phyloP scores from a whole-genome alignment of 2,797 vertebrate genomes.

The Sebastes hubbsi region DNA sequence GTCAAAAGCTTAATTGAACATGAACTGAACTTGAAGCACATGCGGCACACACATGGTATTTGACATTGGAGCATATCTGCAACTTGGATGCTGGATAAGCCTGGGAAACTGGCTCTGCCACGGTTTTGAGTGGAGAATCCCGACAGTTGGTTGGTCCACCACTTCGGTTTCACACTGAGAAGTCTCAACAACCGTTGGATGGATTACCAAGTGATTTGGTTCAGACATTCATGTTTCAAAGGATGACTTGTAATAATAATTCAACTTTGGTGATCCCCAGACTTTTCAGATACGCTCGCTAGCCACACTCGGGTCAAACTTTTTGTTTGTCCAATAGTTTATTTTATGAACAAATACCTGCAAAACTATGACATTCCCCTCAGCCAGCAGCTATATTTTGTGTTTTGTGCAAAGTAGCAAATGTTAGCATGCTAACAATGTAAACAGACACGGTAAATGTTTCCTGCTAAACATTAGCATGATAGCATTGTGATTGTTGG shows the following conservation, averaged over 20 bases:
- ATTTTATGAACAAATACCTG: neutral
- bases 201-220: neutral
- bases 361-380: neutral
- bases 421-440: neutral
- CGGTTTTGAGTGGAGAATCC: no score
- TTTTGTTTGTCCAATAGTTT: neutral
- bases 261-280: neutral
- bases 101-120: no score
- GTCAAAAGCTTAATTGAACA: neutral
- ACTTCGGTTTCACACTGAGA: neutral
- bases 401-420: neutral
- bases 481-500: neutral
- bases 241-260: neutral
- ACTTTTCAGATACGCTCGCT: neutral
- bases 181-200: neutral
- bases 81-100: neutral
- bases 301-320: neutral
- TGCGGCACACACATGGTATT: neutral
- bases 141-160: neutral
- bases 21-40: neutral
- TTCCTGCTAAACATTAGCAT: neutral
- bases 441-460: neutral
- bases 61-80: neutral
- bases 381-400: neutral
- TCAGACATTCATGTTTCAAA: neutral